These are phyloP conservation scores for Cataglyphis rosenhaueri DNA, from an alignment of 2,888 invertebrate species.

Conservation along the genomic window DNA sequence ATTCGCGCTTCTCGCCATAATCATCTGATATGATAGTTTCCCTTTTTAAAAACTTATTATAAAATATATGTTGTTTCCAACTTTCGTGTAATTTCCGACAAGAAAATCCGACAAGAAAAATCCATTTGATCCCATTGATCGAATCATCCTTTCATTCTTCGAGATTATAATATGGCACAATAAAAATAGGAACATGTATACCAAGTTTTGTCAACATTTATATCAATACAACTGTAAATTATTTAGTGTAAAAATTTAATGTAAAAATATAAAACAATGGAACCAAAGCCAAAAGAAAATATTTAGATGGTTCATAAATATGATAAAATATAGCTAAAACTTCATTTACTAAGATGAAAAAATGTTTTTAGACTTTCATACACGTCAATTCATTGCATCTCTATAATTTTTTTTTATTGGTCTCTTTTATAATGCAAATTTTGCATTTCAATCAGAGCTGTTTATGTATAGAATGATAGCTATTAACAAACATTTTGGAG, in stretches of 20 bases:
- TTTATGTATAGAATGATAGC: neutral
- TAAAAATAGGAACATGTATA: neutral
- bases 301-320: neutral
- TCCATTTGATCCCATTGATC: neutral
- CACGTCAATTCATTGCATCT: neutral
- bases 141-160: neutral
- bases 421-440: constrained; percentile 11
- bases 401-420: neutral
- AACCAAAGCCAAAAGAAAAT: neutral
- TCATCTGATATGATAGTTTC: constrained; percentile 68
- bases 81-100: neutral
- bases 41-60: neutral
- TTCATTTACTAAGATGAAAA: neutral
- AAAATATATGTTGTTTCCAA: neutral
- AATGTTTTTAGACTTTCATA: neutral
- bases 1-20: constrained; percentile 59
- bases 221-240: neutral
- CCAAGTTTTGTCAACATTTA: neutral
- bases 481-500: neutral
- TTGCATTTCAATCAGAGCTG: neutral
- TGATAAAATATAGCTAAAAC: neutral
- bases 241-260: neutral
- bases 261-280: neutral
- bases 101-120: too few species aligned
- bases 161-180: neutral